phyloP scores from a whole-genome alignment of 2,888 invertebrate species.

The Pyrocoelia pectoralis region DNA sequence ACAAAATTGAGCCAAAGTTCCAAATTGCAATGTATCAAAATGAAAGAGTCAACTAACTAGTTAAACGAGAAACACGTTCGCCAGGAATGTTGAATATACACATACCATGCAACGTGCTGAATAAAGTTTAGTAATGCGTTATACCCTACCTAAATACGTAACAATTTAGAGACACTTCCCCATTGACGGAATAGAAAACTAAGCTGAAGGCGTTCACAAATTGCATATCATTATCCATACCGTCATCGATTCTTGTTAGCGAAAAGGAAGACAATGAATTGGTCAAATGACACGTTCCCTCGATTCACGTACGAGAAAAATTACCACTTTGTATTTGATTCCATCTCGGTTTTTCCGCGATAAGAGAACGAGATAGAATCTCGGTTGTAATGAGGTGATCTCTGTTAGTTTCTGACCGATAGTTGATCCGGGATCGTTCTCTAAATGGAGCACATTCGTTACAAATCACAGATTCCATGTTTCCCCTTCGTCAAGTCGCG shows the following conservation, averaged over 20 bases:
- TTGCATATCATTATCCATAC: slow-evolving; percentile 24
- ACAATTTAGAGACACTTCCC: too few species aligned
- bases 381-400: slow-evolving; percentile 38
- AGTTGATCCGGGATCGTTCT: slow-evolving; percentile 43
- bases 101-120: too few species aligned
- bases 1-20: too few species aligned
- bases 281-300: slow-evolving; percentile 37
- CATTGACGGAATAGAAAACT: not conserved
- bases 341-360: slow-evolving; percentile 25
- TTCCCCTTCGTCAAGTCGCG: slow-evolving; percentile 35
- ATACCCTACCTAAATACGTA: too few species aligned
- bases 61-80: too few species aligned
- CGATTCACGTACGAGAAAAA: slow-evolving; percentile 36
- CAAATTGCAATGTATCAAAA: too few species aligned
- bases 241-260: slow-evolving; percentile 27
- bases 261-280: slow-evolving; percentile 24
- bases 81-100: too few species aligned
- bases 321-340: slow-evolving; percentile 24
- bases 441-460: slow-evolving; percentile 49
- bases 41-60: too few species aligned
- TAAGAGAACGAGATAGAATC: slow-evolving; percentile 31
- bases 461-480: slow-evolving; percentile 44
- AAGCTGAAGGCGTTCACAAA: slow-evolving; percentile 16
- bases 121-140: too few species aligned
- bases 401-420: slow-evolving; percentile 44